phyloP scores from a whole-genome alignment of 37 sponge, comb jelly and placozoan genomes.

The Halichondria panicea region DNA sequence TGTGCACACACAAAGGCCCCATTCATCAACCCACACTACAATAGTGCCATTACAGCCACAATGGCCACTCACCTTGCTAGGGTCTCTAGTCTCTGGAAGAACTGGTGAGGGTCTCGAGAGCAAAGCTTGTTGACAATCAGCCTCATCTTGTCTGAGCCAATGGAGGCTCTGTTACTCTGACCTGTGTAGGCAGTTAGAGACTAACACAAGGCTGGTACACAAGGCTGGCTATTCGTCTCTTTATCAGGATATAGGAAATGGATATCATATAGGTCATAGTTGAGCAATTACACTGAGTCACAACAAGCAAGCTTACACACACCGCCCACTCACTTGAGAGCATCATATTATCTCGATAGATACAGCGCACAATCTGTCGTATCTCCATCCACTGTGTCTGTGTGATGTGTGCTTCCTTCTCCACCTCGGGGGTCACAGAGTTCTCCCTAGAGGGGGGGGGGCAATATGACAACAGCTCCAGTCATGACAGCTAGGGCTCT shows the following conservation, averaged over 20 bases:
- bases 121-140: constrained; percentile 66
- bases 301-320: not conserved
- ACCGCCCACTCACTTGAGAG: constrained; percentile 27
- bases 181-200: constrained; percentile 12
- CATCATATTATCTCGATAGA: constrained; percentile 62
- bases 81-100: constrained; percentile 86
- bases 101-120: constrained; percentile 75
- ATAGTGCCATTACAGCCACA: not conserved
- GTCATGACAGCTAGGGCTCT: not conserved
- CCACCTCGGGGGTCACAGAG: constrained; percentile 50
- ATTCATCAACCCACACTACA: not conserved
- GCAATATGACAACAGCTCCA: not conserved
- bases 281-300: not conserved
- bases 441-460: constrained; percentile 35
- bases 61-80: constrained; percentile 57
- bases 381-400: constrained; percentile 89
- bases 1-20: constrained; percentile 4
- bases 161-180: constrained; percentile 8
- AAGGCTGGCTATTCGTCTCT: not conserved
- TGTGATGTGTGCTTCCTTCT: constrained; percentile 62
- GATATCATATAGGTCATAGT: not conserved
- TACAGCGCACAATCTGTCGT: constrained; percentile 61
- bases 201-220: not conserved
- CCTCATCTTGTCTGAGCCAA: constrained; percentile 67
- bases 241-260: not conserved